Base-by-base conservation (phyloP, 2,888 invertebrate species). In the Fabriciana adippe region DNA sequence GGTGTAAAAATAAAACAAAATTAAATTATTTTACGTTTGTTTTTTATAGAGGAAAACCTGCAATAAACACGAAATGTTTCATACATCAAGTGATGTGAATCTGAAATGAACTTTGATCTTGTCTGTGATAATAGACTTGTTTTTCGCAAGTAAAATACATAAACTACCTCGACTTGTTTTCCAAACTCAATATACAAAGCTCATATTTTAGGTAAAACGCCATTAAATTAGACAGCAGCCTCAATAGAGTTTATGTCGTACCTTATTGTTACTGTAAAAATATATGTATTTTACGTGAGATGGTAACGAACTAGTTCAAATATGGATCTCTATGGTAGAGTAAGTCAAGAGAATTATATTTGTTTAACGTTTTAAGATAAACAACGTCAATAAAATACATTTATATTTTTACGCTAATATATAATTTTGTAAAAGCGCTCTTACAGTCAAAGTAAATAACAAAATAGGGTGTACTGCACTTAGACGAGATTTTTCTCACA, bases 151-250 rank as follows among this genome's bases (percentile, higher is more conserved):
- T 55, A 60, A 63, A 41, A 41, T 41, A 70, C 67, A 64, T 67
- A 73, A 70, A 69, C 64, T 66, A 64, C 48, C 45, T 41, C 66
- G 67, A 66, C 60, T 69, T 69, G 68, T 73, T 73, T 72, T 66
- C 68, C 63, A 68, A 70, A 69, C 70, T 69, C 66, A 67, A 67
- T 68, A 73, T 55, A 68, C 68, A 59, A 64, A 59, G 61, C 48
- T 57, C 62, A 62, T 67, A 65, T 65, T 65, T 65, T 61, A 47
- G 61, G 59, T 59, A 61, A 55, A 63, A 64, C 60, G 41, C 15
- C 53, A 64, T 64, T 53, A 57, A 66, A 66, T 48, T 59, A 65
- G 68, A 62, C 70, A 68, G 31, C 47, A 48, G 21, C 63, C 45
- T 67, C 31, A 31, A 50, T 67, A 50, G 41, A 45, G 48, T 62